Conservation (phyloP, 2,888 invertebrate genomes). For the Oscheius myriophilus region DNA sequence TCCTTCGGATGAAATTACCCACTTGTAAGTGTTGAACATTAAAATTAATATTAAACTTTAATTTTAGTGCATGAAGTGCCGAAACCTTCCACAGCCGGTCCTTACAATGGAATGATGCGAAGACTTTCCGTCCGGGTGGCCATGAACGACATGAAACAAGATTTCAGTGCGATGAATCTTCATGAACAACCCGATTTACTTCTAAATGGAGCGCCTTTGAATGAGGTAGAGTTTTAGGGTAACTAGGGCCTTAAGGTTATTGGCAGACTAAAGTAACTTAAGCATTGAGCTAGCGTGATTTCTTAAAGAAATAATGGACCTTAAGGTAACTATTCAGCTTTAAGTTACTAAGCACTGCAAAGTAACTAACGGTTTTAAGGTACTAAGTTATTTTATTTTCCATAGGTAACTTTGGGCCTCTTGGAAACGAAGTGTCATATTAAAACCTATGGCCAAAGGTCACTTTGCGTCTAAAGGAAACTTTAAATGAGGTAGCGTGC, state of each 20-base stretch:
- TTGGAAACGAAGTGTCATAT: too few species aligned
- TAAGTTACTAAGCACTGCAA: too few species aligned
- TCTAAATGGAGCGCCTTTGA: constrained; percentile 9
- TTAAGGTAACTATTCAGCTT: too few species aligned
- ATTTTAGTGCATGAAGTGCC: constrained; percentile 29
- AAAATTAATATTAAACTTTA: background rate
- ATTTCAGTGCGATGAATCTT: constrained; percentile 10
- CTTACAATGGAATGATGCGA: constrained; percentile 32
- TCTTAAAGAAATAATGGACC: background rate
- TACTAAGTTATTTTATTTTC: too few species aligned
- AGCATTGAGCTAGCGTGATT: too few species aligned
- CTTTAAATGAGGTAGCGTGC: too few species aligned
- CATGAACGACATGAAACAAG: constrained; percentile 32
- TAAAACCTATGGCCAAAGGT: too few species aligned
- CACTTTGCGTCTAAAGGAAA: too few species aligned
- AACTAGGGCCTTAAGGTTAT: background rate
- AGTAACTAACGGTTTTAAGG: too few species aligned
- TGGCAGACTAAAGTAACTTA: too few species aligned
- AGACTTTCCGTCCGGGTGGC: constrained; percentile 32
- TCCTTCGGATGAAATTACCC: constrained; percentile 59
- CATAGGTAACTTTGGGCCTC: too few species aligned
- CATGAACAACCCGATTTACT: constrained; percentile 21
- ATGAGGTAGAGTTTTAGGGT: background rate
- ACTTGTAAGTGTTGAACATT: background rate
- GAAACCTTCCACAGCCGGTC: constrained; percentile 26